These are phyloP conservation scores for Atherinosoma microstoma DNA, from an alignment of 2,797 vertebrate species.

Conservation along the genomic window DNA sequence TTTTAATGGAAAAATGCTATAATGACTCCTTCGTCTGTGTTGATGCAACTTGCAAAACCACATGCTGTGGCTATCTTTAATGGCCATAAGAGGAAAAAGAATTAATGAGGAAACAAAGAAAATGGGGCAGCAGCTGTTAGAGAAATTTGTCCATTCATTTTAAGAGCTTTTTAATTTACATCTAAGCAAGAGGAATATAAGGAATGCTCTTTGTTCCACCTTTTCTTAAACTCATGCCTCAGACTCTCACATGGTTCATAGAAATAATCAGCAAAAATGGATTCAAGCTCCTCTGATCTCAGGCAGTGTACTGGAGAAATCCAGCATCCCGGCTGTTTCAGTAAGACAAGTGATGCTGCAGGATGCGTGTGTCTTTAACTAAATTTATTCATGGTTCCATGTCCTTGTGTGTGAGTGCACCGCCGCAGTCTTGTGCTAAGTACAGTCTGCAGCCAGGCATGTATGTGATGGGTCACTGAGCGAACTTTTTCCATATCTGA, in stretches of 20 bases:
- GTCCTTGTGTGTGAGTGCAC: not conserved
- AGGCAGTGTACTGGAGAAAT: not conserved
- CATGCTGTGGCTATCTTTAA: no score
- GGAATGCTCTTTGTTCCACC: not conserved
- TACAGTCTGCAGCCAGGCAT: not conserved
- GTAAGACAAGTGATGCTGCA: not conserved
- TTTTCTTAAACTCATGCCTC: not conserved
- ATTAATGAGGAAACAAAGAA: no score
- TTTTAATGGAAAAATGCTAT: no score
- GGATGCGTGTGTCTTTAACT: not conserved
- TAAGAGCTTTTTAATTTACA: not conserved
- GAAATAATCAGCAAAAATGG: not conserved
- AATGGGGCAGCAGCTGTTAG: no score
- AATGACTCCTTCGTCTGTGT: no score
- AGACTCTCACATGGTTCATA: not conserved
- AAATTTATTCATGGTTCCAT: not conserved
- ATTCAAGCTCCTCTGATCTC: not conserved
- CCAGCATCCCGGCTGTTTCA: not conserved
- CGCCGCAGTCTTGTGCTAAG: not conserved
- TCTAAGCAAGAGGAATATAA: not conserved
- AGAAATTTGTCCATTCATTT: not conserved
- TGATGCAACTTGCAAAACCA: no score
- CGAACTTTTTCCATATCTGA: not conserved
- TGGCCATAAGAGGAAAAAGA: no score
- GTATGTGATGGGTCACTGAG: not conserved